Percentiles rank a stretch among this genome's conserved stretches.
Evolutionary conservation across 2,888 invertebrate genomes (phyloP).

Genomic region (Heliconius charithonia): DNA sequence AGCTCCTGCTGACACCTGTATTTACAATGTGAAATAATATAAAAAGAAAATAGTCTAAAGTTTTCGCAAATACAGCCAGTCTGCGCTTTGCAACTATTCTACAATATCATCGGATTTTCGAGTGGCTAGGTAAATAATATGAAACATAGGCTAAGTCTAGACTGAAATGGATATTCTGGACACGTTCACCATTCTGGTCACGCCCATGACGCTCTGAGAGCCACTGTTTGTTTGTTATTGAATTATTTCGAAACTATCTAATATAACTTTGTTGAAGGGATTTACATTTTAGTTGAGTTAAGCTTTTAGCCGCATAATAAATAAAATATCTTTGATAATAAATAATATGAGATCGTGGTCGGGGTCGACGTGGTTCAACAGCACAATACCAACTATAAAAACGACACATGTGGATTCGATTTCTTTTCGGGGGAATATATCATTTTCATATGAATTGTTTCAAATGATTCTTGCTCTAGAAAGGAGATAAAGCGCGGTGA

Average conservation of each 20-base stretch:
- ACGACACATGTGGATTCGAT: too few species aligned
- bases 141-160: slow-evolving; percentile 26
- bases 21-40: background rate
- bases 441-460: too few species aligned
- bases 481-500: too few species aligned
- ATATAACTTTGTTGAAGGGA: background rate
- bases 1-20: background rate
- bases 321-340: background rate
- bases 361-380: too few species aligned
- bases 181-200: slow-evolving; percentile 29
- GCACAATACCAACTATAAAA: too few species aligned
- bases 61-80: background rate
- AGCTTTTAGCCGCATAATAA: background rate
- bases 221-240: slow-evolving; percentile 43
- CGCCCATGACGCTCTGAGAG: slow-evolving; percentile 25
- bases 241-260: slow-evolving; percentile 37
- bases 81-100: background rate
- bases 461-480: too few species aligned
- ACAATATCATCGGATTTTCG: background rate
- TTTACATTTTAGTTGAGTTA: background rate
- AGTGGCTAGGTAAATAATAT: background rate
- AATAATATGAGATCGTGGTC: background rate
- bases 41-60: background rate
- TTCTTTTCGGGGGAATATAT: too few species aligned
- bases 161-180: slow-evolving; percentile 26